Base-by-base conservation (phyloP, 2,797 vertebrate species). In the Galagoides demidoff region DNA sequence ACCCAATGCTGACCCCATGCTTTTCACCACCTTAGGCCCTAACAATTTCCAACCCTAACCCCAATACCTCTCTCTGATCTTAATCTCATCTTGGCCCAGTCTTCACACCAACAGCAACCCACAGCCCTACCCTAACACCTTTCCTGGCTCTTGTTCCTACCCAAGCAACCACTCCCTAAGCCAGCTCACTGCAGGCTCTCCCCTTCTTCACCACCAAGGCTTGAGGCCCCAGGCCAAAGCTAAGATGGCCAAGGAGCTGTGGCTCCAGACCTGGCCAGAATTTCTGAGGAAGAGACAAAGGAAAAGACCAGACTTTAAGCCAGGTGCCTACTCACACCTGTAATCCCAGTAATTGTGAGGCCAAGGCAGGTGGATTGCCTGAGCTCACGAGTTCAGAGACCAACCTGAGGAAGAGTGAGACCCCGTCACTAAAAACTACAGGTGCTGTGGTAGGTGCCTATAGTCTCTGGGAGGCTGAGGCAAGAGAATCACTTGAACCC, bases 61-160 rank as follows among this genome's bases (percentile, higher is more conserved):
- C 61, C n/a, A 70, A 27, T 61, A 23, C 64, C 52, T 92, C 45
- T 73, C 25, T 94, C 57, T 88, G 64, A 85, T 93, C 85, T 92
- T 84, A 25, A 45, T 84, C 85, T 93, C 87, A 55, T 8, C 3
- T 27, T 19, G 22, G 55, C 64, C 20, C 23, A 31, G 31, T 31
- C 85, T 92, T 59, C 92, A 84, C 68, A 82, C 88, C 68, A 59
- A 55, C 61, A 16, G 52, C 43, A 45, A 81, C 90, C 89, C 34
- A n/a, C 55, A 79, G 57, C 70, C 79, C 71, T 89, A 34, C 37
- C 59, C 73, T 61, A 9, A 83, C 84, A 73, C 85, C 74, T 88
- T 89, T 29, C 77, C 88, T 79, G 89, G 57, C 52, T 89, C 90
- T 66, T 10, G 17, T 55, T 25, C 85, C 90, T 84, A 3, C 63